phyloP scores from a whole-genome alignment of 2,888 invertebrate genomes.

The Tribolium freemani region DNA sequence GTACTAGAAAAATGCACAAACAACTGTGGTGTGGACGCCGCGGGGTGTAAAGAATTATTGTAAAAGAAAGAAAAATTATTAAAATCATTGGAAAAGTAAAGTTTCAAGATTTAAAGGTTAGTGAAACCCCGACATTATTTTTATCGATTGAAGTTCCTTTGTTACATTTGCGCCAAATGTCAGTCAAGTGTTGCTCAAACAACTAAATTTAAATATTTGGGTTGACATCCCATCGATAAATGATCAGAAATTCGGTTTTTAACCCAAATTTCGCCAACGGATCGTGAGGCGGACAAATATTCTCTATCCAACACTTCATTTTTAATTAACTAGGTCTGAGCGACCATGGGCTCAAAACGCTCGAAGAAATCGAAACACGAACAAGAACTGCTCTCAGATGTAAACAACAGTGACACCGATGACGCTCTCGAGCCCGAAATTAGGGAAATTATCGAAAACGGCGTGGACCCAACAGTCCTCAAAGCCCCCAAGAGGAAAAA shows the following conservation, averaged over 20 bases:
- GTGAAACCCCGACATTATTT: neutral
- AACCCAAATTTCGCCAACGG: neutral
- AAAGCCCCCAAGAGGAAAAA: constrained; percentile 23
- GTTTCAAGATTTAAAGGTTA: constrained; percentile 1
- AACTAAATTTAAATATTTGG: constrained; percentile 24
- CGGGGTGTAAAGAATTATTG: constrained; percentile 1
- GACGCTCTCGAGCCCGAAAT: neutral
- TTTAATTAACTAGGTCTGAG: constrained; percentile 8
- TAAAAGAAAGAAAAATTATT: neutral
- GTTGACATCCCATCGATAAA: constrained; percentile 7
- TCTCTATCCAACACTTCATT: neutral
- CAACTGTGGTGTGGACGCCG: constrained; percentile 38
- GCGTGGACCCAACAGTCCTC: neutral
- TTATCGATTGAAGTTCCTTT: constrained; percentile 11
- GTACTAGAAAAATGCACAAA: constrained; percentile 19
- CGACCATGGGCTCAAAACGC: constrained; percentile 34
- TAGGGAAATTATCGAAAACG: neutral
- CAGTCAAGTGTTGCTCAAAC: constrained; percentile 3
- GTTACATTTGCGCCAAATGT: constrained; percentile 17
- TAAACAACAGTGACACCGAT: neutral
- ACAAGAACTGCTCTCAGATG: neutral
- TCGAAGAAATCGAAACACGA: constrained; percentile 28
- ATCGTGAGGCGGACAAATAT: neutral
- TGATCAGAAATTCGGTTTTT: neutral
- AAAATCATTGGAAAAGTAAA: neutral